phyloP scores from a whole-genome alignment of 2,797 vertebrate species.

The Cetoscarus ocellatus region DNA sequence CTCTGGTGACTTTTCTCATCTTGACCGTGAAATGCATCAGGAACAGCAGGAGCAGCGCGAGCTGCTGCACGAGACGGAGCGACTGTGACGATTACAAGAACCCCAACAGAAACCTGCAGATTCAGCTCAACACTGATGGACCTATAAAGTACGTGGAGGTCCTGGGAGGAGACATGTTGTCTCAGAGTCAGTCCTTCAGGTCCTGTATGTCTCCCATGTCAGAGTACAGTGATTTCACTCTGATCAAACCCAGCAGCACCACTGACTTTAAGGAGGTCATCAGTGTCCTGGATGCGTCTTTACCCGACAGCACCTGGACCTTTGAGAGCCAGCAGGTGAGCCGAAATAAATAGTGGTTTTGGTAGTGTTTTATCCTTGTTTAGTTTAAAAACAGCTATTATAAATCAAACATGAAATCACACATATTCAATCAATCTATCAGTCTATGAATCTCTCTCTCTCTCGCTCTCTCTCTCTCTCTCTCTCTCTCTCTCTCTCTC shows the following conservation, averaged over 20 bases:
- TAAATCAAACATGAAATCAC: no score
- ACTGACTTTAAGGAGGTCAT: constrained; percentile 72
- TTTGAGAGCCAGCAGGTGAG: constrained; percentile 72
- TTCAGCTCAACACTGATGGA: constrained; percentile 76
- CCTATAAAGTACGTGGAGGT: constrained; percentile 78
- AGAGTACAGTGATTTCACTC: constrained; percentile 76
- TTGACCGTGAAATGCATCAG: constrained; percentile 67
- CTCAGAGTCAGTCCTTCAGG: constrained; percentile 77
- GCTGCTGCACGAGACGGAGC: constrained; percentile 59
- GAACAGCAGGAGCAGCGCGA: constrained; percentile 45
- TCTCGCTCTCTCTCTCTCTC: constrained; percentile 71
- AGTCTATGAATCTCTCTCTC: constrained; percentile 70
- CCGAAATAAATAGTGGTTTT: neutral
- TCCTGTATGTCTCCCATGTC: constrained; percentile 75
- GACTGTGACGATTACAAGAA: constrained; percentile 68
- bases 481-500: no score
- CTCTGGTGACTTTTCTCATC: constrained; percentile 66
- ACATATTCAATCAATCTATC: constrained; percentile 18
- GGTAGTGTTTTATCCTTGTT: no score
- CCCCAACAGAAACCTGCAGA: constrained; percentile 74
- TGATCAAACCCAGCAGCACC: constrained; percentile 78
- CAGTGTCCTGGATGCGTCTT: constrained; percentile 67
- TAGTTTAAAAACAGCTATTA: no score
- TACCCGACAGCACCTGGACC: constrained; percentile 65
- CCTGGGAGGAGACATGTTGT: constrained; percentile 71